These are phyloP conservation scores for Chrysopilus asiliformis DNA, from an alignment of 2,888 invertebrate species.

Conservation along the genomic window DNA sequence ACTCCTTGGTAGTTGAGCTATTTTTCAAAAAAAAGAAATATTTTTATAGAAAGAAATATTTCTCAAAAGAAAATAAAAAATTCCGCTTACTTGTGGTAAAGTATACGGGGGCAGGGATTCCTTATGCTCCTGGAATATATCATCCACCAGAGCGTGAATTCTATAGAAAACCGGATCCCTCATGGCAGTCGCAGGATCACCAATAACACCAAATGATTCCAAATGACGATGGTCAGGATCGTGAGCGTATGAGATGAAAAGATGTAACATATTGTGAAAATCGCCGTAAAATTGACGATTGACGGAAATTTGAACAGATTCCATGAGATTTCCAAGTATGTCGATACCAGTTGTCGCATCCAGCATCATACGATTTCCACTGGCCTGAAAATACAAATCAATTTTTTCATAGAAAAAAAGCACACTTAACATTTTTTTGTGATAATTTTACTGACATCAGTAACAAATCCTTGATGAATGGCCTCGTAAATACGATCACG, in stretches of 20 bases:
- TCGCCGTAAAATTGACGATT: conserved; percentile 62
- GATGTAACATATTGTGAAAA: conserved; percentile 71
- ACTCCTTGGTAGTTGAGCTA: conserved; percentile 13
- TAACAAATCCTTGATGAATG: conserved; percentile 54
- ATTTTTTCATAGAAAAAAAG: too few relatives aligned
- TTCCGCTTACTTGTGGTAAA: conserved; percentile 34
- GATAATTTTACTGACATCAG: conserved; percentile 43
- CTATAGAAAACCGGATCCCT: conserved; percentile 77
- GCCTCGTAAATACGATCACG: conserved; percentile 59
- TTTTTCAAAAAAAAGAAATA: too few relatives aligned
- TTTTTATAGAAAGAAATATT: too few relatives aligned
- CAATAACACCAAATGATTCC: conserved; percentile 68
- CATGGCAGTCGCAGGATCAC: conserved; percentile 72
- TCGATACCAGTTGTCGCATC: conserved; percentile 53
- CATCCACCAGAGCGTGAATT: conserved; percentile 68
- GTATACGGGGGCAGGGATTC: conserved; percentile 43
- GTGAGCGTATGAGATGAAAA: conserved; percentile 58
- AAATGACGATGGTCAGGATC: conserved; percentile 58
- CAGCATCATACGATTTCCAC: conserved; percentile 17
- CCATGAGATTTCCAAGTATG: conserved; percentile 63
- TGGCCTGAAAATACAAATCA: conserved; percentile 4
- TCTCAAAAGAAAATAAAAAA: too few relatives aligned
- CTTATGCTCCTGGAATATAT: conserved; percentile 60
- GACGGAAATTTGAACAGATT: conserved; percentile 51
- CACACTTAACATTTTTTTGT: conserved; percentile 8